Percentiles rank a stretch among this genome's conserved stretches.
Evolutionary conservation across 2,113 vertebrate genomes (phyloP).

Genomic region (Toxotes chatareus): DNA sequence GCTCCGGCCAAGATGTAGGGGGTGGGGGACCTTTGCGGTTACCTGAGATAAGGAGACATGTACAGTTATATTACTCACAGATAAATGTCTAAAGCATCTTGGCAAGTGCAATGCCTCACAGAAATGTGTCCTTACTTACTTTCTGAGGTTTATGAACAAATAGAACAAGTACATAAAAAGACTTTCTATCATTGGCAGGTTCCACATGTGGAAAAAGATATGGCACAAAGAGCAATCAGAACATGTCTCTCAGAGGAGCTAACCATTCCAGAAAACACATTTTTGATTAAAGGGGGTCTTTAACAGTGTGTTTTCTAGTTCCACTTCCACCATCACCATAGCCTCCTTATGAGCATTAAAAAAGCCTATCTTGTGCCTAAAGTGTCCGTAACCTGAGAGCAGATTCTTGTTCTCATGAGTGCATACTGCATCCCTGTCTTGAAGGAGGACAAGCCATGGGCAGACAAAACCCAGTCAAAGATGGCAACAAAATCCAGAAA

Average conservation of each 20-base stretch:
- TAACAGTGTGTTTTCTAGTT: slow-evolving; percentile 54
- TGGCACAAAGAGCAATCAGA: not conserved
- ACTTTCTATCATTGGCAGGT: not conserved
- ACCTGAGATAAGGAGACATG: slow-evolving; percentile 76
- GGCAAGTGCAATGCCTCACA: not conserved
- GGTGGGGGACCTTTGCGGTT: slow-evolving; percentile 77
- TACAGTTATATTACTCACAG: not conserved
- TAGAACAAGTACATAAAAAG: not conserved
- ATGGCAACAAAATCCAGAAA: not conserved
- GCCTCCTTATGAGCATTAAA: slow-evolving; percentile 52
- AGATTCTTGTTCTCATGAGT: not conserved
- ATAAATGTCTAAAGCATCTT: slow-evolving; percentile 6
- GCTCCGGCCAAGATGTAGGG: slow-evolving; percentile 86
- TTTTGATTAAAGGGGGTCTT: not conserved
- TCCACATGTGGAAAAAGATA: not conserved
- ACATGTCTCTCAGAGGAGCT: not conserved
- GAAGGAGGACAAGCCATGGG: not conserved
- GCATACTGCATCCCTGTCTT: not conserved
- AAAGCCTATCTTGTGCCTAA: not conserved
- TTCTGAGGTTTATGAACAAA: not conserved
- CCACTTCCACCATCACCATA: slow-evolving; percentile 61
- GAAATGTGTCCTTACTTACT: not conserved
- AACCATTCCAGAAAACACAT: not conserved
- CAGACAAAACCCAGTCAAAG: not conserved
- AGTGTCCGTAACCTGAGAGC: not conserved